Conservation (phyloP, 2,888 invertebrate genomes). For the Limnephilus lunatus region DNA sequence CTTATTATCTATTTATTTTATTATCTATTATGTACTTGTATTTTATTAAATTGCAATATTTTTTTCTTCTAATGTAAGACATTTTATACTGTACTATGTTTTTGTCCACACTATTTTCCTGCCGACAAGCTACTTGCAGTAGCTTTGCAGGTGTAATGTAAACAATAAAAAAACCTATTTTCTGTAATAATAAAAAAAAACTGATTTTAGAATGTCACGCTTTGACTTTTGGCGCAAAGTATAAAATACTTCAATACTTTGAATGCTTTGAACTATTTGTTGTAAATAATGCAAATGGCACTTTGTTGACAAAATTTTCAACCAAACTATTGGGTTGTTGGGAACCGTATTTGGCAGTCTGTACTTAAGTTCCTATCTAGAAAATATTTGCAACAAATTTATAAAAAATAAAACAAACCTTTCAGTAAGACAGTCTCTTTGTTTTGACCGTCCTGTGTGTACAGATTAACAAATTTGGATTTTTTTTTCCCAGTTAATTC, state of each 20-base stretch:
- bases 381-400: neutral
- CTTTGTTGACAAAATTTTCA: neutral
- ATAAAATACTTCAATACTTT: too few species aligned
- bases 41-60: too few species aligned
- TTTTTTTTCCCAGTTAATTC: constrained; percentile 77
- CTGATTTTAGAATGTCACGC: neutral
- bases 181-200: too few species aligned
- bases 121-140: too few species aligned
- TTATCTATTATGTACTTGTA: too few species aligned
- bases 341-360: neutral
- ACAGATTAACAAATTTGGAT: constrained; percentile 86
- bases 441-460: constrained; percentile 83
- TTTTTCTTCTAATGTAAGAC: too few species aligned
- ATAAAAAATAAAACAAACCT: constrained; percentile 69
- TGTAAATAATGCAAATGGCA: neutral
- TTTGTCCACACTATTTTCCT: too few species aligned
- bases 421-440: constrained; percentile 78
- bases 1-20: too few species aligned
- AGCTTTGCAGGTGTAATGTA: too few species aligned
- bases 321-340: neutral
- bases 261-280: neutral
- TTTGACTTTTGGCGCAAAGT: neutral
- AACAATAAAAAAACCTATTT: too few species aligned
- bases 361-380: neutral
- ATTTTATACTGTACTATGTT: too few species aligned